These are phyloP conservation scores for Pampusana beccarii DNA, from an alignment of 2,113 vertebrate genomes.

Conservation along the genomic window DNA sequence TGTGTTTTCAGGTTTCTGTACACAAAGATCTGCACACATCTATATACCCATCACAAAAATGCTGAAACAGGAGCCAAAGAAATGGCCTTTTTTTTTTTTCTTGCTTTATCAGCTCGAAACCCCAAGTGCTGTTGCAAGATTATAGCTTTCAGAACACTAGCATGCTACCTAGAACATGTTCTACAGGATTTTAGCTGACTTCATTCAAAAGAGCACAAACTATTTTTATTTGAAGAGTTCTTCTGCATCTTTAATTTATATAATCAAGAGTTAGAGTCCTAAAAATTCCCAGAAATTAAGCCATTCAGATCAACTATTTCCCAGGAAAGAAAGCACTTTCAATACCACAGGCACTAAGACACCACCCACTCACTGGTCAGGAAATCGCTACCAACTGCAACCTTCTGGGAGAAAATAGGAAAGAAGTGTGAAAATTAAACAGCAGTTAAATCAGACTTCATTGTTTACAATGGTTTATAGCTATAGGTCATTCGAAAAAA, in stretches of 20 bases:
- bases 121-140: neutral
- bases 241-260: neutral
- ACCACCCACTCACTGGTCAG: slow-evolving; percentile 28
- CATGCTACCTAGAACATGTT: neutral
- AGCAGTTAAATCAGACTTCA: neutral
- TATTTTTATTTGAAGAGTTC: neutral
- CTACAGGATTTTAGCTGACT: neutral
- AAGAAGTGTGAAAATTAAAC: slow-evolving; percentile 44
- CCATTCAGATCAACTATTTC: neutral
- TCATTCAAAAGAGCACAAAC: neutral
- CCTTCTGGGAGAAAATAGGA: slow-evolving; percentile 15
- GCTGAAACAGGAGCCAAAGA: neutral
- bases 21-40: neutral
- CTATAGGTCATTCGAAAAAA: neutral
- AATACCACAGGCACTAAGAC: slow-evolving; percentile 9
- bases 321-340: neutral
- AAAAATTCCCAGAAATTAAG: neutral
- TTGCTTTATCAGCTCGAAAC: neutral
- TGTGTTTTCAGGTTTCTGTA: neutral
- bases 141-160: neutral
- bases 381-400: slow-evolving; percentile 52
- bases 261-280: neutral
- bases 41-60: neutral
- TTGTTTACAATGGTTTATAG: neutral
- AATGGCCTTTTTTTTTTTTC: neutral